A percentile compares a stretch with the other conserved stretches of the same genome.
Evolutionary conservation across 1,140 invertebrate genomes (phyloP).

Genomic region (Philopotamus ludificatus): DNA sequence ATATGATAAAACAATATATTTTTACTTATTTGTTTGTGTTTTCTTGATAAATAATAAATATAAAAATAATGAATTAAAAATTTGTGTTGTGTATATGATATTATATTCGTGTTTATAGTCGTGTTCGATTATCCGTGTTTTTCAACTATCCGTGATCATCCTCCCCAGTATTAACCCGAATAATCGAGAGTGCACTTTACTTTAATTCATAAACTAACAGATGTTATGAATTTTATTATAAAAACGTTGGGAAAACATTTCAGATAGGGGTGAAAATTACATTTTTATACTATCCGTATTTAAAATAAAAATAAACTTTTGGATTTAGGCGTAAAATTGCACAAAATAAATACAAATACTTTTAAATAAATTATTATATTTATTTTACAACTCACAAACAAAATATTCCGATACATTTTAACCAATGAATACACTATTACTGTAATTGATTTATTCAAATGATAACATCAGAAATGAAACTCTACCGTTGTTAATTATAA

Average conservation of each 20-base stretch:
- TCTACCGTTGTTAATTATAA: neutral
- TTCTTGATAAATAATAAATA: no score
- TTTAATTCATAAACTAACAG: neutral
- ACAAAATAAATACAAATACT: slow-evolving; percentile 20
- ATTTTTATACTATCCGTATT: no score
- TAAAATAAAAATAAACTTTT: no score
- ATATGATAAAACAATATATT: no score
- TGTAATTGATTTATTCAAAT: neutral
- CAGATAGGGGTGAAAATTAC: no score
- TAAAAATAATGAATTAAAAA: no score
- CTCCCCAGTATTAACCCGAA: neutral
- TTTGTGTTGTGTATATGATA: no score
- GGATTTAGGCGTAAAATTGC: neutral
- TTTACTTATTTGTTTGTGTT: no score
- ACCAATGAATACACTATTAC: neutral
- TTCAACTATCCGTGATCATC: neutral
- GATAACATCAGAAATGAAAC: neutral
- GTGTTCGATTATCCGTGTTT: no score
- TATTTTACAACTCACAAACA: slow-evolving; percentile 3
- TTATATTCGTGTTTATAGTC: no score
- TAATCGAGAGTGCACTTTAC: neutral
- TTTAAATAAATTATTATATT: slow-evolving; percentile 4
- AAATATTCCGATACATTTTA: neutral
- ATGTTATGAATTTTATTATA: neutral
- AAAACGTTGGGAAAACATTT: no score